Evolutionary conservation across 2,888 invertebrate species (phyloP).

Genomic region (Micropterix aruncella): DNA sequence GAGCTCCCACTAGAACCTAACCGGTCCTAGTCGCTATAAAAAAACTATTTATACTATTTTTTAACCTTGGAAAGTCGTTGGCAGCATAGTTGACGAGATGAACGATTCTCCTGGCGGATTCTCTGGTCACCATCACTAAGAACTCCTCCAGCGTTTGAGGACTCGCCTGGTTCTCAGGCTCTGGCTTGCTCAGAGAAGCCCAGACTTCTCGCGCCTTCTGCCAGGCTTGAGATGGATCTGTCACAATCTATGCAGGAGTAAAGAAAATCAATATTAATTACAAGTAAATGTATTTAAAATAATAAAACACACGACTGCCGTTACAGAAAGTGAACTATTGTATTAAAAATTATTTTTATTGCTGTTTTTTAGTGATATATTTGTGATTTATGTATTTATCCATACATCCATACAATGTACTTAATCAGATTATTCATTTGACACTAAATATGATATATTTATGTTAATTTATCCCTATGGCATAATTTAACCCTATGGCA

Average conservation of each 20-base stretch:
- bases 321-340: too few relatives aligned
- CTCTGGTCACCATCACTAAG: constrained; percentile 60
- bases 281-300: too few relatives aligned
- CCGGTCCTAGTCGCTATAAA: not conserved
- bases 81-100: constrained; percentile 64
- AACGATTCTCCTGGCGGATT: constrained; percentile 61
- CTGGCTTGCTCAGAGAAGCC: constrained; percentile 54
- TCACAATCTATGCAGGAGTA: constrained; percentile 44
- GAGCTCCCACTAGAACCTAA: constrained; percentile 14
- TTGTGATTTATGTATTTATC: too few relatives aligned
- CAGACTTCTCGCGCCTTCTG: constrained; percentile 62
- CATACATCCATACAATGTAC: too few relatives aligned
- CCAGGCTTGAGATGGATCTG: constrained; percentile 62
- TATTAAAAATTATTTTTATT: too few relatives aligned
- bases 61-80: constrained; percentile 42
- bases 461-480: too few relatives aligned
- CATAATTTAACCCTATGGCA: too few relatives aligned
- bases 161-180: constrained; percentile 75
- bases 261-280: too few relatives aligned
- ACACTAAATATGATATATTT: too few relatives aligned
- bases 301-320: too few relatives aligned
- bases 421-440: too few relatives aligned
- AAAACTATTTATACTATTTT: constrained; percentile 15
- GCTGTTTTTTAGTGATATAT: too few relatives aligned
- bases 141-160: constrained; percentile 67